Evolutionary conservation across 1,140 invertebrate genomes (phyloP), one percentile per base, ranked within the genome.

Genomic region (Pseudomyrmex dendroicus): DNA sequence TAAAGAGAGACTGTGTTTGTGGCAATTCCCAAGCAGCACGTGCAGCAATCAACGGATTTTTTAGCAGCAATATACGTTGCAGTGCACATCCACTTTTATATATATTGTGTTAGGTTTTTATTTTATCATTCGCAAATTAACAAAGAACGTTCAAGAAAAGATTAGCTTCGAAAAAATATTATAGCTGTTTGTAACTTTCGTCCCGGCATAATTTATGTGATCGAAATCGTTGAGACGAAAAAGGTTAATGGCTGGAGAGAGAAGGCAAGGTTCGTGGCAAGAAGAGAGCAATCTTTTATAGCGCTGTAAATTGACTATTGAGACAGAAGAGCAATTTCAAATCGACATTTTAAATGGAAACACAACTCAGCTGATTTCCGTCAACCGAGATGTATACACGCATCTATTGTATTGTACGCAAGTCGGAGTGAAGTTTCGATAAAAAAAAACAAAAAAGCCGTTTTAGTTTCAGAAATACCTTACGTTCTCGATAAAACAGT

Each of bases 191-290:
- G 56, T 44, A 59, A 48, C 44, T 78, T 57, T 66, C 64, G 66
- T 80, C 72, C 46, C 54, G 50, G 66, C 66, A 80, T 80, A 72
- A 80, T 80, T 80, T 80, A 80, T 72, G 66, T 70, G 66, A 76
- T 76, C 20, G 66, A 59, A 66, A 59, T 72, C 76, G 66, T 8
- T 72, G 52, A 50, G 7, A 12, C 76, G 64, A 54, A 50, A 80
- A 52, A 61, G 54, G 68, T 76, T 80, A 80, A 80, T 72, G 67
- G 76, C 54, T 48, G 10, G 35, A 46, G 46, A 70, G 66, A 59
- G 44, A 35, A 35, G 46, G 54, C 56, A n/a, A n/a, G n/a, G n/a
- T 46, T 59, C 57, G 76, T 35, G 66, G 44, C 12, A 15, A 64
- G 57, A 64, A 48, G 35, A 35, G 35, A 35, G 46, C 35, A 59